phyloP scores from a whole-genome alignment of 2,113 vertebrate species.

The Maccullochella peelii region DNA sequence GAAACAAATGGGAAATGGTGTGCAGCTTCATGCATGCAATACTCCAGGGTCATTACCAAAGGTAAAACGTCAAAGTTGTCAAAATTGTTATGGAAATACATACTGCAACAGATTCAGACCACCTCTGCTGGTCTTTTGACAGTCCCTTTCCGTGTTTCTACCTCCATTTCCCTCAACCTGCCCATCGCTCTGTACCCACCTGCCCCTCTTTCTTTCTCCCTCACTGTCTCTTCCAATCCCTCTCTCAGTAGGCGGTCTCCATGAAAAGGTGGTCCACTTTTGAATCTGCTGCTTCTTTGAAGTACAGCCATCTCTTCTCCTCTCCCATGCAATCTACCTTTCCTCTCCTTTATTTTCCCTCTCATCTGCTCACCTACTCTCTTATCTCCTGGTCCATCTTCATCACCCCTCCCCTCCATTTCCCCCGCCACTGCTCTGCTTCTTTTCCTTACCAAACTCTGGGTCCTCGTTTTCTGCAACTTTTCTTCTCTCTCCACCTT shows the following conservation, averaged over 20 bases:
- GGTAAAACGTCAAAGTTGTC: slow-evolving; percentile 28
- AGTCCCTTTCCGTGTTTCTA: neutral
- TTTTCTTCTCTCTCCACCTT: neutral
- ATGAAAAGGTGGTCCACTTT: slow-evolving; percentile 68
- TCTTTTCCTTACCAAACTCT: slow-evolving; percentile 13
- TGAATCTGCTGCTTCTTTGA: slow-evolving; percentile 64
- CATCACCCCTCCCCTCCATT: neutral
- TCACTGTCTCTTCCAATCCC: slow-evolving; percentile 47
- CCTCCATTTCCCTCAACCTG: slow-evolving; percentile 7
- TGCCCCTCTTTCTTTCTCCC: slow-evolving; percentile 29
- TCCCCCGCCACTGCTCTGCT: neutral
- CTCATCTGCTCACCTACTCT: slow-evolving; percentile 39
- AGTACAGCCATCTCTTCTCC: slow-evolving; percentile 58
- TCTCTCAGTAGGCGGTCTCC: slow-evolving; percentile 57
- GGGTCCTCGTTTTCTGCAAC: slow-evolving; percentile 14
- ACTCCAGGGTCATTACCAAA: neutral
- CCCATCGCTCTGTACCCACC: slow-evolving; percentile 14
- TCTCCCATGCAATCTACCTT: slow-evolving; percentile 11
- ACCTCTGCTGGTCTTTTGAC: slow-evolving; percentile 22
- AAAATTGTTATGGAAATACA: slow-evolving; percentile 36
- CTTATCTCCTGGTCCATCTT: slow-evolving; percentile 27
- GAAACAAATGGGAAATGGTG: slow-evolving; percentile 23
- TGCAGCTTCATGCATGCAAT: slow-evolving; percentile 8
- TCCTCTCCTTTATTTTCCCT: slow-evolving; percentile 18
- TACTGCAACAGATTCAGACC: neutral